phyloP scores from a whole-genome alignment of 1,140 invertebrate genomes.

The Trichonephila clavata region DNA sequence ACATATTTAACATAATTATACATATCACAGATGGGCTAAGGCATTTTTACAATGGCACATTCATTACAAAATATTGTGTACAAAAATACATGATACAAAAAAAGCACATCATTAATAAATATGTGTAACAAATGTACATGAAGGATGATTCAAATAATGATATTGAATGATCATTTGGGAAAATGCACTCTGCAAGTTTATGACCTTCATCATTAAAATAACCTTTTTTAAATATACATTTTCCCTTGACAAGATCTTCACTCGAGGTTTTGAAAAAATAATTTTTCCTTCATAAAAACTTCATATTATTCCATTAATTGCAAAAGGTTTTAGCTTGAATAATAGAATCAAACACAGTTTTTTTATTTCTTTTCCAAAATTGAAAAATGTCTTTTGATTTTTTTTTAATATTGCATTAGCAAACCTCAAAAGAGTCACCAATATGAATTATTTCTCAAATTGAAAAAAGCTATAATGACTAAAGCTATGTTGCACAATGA shows the following conservation, averaged over 20 bases:
- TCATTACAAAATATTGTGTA: slow-evolving; percentile 28
- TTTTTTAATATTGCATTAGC: not conserved
- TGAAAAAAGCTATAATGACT: not conserved
- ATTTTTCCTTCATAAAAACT: not conserved
- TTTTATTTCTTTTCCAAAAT: not conserved
- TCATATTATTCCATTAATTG: not conserved
- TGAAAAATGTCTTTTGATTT: not conserved
- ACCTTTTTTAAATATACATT: not conserved
- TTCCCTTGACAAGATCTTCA: not conserved
- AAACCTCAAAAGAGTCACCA: too few relatives aligned
- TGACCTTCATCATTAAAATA: not conserved
- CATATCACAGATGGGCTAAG: slow-evolving; percentile 73
- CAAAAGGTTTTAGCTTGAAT: not conserved
- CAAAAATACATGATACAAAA: slow-evolving; percentile 57
- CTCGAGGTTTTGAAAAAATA: not conserved
- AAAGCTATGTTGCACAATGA: not conserved
- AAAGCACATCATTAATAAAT: slow-evolving; percentile 24
- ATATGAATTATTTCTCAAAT: not conserved
- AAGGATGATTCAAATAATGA: slow-evolving; percentile 1
- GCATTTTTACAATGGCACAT: slow-evolving; percentile 70
- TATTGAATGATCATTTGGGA: not conserved
- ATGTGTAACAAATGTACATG: slow-evolving; percentile 8
- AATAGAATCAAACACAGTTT: not conserved
- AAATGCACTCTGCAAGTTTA: not conserved
- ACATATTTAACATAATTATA: slow-evolving; percentile 32